Conservation (phyloP, 30 jellyfish, hydroid and myxozoan species). For the Catostylus mosaicus region DNA sequence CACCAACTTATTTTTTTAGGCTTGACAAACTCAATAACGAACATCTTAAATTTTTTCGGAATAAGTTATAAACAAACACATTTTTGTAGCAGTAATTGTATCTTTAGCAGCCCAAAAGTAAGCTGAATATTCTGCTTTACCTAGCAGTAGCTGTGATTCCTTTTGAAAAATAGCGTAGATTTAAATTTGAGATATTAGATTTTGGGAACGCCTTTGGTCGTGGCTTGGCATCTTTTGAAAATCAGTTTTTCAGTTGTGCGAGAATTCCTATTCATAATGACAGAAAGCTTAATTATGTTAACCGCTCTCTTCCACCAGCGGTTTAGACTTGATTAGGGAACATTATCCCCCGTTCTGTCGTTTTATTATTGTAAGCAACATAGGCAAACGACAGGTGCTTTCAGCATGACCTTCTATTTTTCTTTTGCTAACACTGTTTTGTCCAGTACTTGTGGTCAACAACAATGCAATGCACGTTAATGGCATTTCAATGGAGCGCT, state of each 20-base stretch:
- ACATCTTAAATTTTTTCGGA: too few relatives aligned
- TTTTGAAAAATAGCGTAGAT: too few relatives aligned
- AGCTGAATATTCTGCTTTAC: too few relatives aligned
- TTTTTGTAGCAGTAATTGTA: too few relatives aligned
- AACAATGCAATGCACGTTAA: neutral
- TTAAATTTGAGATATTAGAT: too few relatives aligned
- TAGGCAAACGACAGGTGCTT: constrained; percentile 58
- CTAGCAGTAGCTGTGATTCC: too few relatives aligned
- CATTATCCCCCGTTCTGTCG: constrained; percentile 64
- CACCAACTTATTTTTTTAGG: too few relatives aligned
- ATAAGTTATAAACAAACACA: too few relatives aligned
- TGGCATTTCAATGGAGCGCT: constrained; percentile 8
- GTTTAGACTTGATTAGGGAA: constrained; percentile 46
- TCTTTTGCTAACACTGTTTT: constrained; percentile 28
- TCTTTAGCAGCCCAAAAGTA: too few relatives aligned
- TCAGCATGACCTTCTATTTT: constrained; percentile 48
- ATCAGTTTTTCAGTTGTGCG: constrained; percentile 43
- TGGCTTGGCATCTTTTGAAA: constrained; percentile 47
- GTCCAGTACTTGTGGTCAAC: constrained; percentile 28
- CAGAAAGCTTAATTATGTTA: constrained; percentile 42
- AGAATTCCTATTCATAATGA: constrained; percentile 34
- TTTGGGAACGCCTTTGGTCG: constrained; percentile 47
- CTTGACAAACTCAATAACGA: too few relatives aligned
- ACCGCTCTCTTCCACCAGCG: constrained; percentile 34
- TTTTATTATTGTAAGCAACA: constrained; percentile 39